Evolutionary conservation across 2,113 vertebrate species (phyloP).

Genomic region (Chaetura pelagica): DNA sequence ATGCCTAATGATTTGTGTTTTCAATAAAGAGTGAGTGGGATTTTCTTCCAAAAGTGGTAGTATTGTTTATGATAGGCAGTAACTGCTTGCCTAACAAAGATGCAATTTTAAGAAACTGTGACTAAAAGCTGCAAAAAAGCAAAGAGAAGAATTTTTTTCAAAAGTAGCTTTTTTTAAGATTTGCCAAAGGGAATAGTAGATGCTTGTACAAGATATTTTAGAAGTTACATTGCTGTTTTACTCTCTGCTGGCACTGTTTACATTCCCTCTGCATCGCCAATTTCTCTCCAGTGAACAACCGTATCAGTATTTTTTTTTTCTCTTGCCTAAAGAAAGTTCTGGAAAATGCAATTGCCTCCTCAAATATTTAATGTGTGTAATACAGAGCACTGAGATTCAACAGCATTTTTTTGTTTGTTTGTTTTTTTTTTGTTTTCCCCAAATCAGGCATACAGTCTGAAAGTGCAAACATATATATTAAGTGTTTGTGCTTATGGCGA

Average conservation of each 20-base stretch:
- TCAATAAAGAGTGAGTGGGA: not conserved
- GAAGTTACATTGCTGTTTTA: not conserved
- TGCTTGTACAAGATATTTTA: not conserved
- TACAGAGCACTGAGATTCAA: not conserved
- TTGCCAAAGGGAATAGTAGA: not conserved
- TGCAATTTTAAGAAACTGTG: not conserved
- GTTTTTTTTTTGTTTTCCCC: too few relatives aligned
- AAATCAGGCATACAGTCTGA: not conserved
- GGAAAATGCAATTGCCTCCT: not conserved
- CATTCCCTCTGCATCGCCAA: not conserved
- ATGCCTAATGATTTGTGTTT: not conserved
- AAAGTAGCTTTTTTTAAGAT: not conserved
- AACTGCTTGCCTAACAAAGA: not conserved
- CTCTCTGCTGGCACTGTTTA: not conserved
- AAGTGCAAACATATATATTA: not conserved
- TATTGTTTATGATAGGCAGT: not conserved
- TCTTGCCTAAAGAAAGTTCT: not conserved
- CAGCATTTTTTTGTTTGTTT: not conserved
- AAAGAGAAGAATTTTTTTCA: not conserved
- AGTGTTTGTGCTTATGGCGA: rapidly evolving
- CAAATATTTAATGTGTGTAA: not conserved
- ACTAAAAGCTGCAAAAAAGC: not conserved
- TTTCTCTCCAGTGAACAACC: not conserved
- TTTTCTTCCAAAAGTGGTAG: not conserved
- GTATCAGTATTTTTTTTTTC: not conserved